These are phyloP conservation scores for Crambe crambe DNA, from an alignment of 37 sponge, comb jelly and placozoan species.

Conservation along the genomic window DNA sequence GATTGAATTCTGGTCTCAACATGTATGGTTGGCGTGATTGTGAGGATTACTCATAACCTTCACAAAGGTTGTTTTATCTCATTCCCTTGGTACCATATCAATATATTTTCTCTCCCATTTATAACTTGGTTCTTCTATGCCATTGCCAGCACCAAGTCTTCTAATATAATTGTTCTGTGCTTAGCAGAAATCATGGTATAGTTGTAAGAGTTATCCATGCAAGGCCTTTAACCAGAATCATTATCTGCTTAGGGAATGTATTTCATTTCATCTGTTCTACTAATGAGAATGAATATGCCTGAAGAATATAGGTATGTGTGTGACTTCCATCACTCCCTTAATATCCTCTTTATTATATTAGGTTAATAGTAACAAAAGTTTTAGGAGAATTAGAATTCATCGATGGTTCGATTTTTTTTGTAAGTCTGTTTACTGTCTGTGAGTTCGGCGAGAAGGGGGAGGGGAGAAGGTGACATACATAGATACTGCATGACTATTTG, in stretches of 20 bases:
- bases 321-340: no score
- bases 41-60: constrained; percentile 95
- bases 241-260: constrained; percentile 87
- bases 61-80: constrained; percentile 86
- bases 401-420: constrained; percentile 98
- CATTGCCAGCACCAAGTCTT: constrained; percentile 91
- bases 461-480: no score
- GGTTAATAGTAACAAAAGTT: constrained; percentile 76
- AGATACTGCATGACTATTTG: no score
- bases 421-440: no score
- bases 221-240: background rate
- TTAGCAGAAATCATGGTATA: constrained; percentile 96
- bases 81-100: no score
- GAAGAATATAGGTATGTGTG: no score
- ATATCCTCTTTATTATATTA: no score
- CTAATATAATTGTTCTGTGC: constrained; percentile 90
- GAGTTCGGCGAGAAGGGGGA: no score
- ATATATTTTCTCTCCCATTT: no score
- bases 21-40: constrained; percentile 94
- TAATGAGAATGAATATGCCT: constrained; percentile 99
- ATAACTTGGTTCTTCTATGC: constrained; percentile 88
- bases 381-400: constrained; percentile 95
- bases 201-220: no score
- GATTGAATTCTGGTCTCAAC: constrained; percentile 94
- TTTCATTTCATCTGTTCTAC: constrained; percentile 96